Conservation (phyloP, 92 coral and sea anemone genomes). For the Porites evermanni region DNA sequence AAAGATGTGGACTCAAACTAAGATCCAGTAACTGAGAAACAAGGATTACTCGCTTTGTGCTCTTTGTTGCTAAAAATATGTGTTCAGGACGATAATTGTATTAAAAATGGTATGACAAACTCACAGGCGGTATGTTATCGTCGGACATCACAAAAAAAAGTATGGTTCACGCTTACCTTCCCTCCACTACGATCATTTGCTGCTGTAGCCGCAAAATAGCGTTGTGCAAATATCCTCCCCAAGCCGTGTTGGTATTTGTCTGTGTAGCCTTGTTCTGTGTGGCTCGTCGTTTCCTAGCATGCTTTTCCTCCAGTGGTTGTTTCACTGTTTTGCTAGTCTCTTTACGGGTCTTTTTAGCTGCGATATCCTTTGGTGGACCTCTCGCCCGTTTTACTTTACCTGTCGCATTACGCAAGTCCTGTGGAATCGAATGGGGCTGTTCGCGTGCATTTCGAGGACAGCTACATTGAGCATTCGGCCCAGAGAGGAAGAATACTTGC, state of each 20-base stretch:
- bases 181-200: slow-evolving; percentile 38
- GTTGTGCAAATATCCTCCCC: slow-evolving; percentile 48
- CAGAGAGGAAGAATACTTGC: slow-evolving; percentile 16
- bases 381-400: not conserved
- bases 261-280: slow-evolving; percentile 2
- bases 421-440: not conserved
- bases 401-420: not conserved
- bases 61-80: too few relatives aligned
- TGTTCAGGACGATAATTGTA: not conserved
- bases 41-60: too few relatives aligned
- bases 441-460: slow-evolving; percentile 9
- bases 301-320: slow-evolving; percentile 1
- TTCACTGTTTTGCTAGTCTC: not conserved
- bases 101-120: not conserved
- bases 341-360: not conserved
- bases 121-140: not conserved
- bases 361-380: slow-evolving; percentile 25
- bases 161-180: slow-evolving; percentile 9
- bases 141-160: not conserved
- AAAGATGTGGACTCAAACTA: too few relatives aligned
- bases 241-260: slow-evolving; percentile 25
- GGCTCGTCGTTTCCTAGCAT: slow-evolving; percentile 16
- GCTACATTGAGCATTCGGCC: slow-evolving; percentile 14
- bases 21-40: too few relatives aligned
- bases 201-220: slow-evolving; percentile 51